Evolutionary conservation across 2,113 vertebrate genomes (phyloP).

Genomic region (Colaptes auratus): DNA sequence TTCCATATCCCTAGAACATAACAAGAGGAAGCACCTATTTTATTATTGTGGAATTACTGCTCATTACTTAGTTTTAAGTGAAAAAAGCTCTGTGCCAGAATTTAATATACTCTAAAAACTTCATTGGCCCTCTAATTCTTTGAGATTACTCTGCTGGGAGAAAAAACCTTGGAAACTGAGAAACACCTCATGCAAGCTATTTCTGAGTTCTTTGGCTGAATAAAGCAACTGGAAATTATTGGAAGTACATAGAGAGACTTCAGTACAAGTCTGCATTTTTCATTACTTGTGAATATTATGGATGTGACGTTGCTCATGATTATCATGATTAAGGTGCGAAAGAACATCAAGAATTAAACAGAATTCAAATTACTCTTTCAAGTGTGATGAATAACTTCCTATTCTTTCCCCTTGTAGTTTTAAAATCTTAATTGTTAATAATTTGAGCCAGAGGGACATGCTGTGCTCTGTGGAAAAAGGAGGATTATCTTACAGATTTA

Average conservation of each 20-base stretch:
- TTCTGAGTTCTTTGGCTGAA: background rate
- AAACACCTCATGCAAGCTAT: background rate
- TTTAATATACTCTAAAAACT: background rate
- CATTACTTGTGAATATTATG: background rate
- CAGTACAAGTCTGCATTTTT: background rate
- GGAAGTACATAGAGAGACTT: background rate
- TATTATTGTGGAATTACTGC: background rate
- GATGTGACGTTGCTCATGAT: fast-evolving
- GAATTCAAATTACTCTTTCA: background rate
- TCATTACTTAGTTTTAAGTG: background rate
- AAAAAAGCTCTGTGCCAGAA: background rate
- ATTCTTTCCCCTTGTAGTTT: background rate
- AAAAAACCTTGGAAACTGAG: background rate
- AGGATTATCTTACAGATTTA: background rate
- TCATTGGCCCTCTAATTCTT: background rate
- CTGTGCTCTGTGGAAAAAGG: background rate
- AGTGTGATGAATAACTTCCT: background rate
- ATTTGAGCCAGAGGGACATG: background rate
- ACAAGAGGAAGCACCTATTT: background rate
- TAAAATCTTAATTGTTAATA: background rate
- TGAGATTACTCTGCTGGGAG: background rate
- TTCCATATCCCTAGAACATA: background rate
- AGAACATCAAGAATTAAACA: background rate
- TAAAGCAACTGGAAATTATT: background rate
- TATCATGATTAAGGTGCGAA: background rate